Conservation (phyloP, 2,113 vertebrate genomes). For the Chloebia gouldiae region DNA sequence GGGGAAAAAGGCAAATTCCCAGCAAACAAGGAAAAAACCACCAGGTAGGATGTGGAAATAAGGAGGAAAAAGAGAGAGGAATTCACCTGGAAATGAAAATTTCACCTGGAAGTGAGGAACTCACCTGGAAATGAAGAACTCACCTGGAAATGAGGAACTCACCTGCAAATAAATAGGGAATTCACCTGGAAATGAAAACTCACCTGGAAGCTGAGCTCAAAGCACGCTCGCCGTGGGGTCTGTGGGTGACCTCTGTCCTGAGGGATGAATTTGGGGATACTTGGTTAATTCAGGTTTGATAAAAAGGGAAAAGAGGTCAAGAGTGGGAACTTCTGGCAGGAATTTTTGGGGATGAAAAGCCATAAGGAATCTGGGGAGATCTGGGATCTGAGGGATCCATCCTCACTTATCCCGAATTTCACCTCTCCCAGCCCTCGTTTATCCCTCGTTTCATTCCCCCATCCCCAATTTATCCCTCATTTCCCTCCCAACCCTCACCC, state of each 20-base stretch:
- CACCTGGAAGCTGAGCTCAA: not conserved
- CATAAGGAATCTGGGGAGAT: rapidly evolving
- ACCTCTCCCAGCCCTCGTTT: not conserved
- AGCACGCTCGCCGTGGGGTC: rapidly evolving
- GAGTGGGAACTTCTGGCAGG: rapidly evolving
- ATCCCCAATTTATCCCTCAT: not conserved
- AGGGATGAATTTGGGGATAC: not conserved
- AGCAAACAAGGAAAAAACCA: not conserved
- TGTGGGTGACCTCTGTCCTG: not conserved
- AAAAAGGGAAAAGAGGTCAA: not conserved
- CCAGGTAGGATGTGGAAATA: too few species aligned
- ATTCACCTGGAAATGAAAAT: not conserved
- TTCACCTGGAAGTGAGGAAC: not conserved
- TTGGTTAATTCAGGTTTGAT: not conserved
- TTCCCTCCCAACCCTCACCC: too few species aligned
- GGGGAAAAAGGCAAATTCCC: not conserved
- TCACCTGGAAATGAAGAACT: not conserved
- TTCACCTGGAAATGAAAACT: not conserved
- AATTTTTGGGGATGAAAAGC: not conserved
- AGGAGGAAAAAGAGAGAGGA: not conserved
- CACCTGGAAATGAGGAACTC: not conserved
- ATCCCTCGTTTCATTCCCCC: not conserved
- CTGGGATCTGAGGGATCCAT: not conserved
- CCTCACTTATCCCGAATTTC: too few species aligned
- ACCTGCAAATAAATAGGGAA: not conserved